Conservation (phyloP, 2,797 vertebrate species). For the Anas flavirostris region DNA sequence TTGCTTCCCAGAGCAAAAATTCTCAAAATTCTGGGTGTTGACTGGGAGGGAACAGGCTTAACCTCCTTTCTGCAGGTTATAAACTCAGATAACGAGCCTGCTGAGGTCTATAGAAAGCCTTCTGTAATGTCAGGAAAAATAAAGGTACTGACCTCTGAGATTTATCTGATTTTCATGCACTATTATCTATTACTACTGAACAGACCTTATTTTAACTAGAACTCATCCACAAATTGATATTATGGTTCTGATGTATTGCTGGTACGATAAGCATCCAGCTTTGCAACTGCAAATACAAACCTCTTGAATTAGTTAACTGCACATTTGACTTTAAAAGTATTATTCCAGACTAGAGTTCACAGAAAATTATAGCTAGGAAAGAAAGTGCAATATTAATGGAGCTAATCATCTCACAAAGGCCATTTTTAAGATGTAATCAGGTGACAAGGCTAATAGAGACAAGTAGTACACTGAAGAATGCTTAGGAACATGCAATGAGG, state of each 20-base stretch:
- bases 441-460: conserved; percentile 36
- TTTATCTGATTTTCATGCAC: not conserved
- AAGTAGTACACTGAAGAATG: conserved; percentile 49
- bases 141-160: not conserved
- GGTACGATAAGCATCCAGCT: not conserved
- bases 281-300: not conserved
- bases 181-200: not conserved
- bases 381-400: conserved; percentile 24
- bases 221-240: not conserved
- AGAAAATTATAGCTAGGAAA: conserved; percentile 40
- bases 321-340: not conserved
- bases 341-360: conserved; percentile 4
- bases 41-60: not conserved
- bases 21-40: not conserved
- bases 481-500: conserved; percentile 10
- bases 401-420: conserved; percentile 55
- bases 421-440: conserved; percentile 62
- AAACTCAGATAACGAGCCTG: not conserved
- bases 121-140: not conserved
- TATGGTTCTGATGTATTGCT: not conserved
- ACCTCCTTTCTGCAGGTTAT: not conserved
- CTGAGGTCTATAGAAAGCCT: not conserved
- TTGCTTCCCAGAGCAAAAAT: not conserved
- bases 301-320: not conserved
- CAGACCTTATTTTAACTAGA: not conserved